Evolutionary conservation across 2,113 vertebrate genomes (phyloP), one percentile per base, ranked within the genome.

Genomic region (Engraulis encrasicolus): DNA sequence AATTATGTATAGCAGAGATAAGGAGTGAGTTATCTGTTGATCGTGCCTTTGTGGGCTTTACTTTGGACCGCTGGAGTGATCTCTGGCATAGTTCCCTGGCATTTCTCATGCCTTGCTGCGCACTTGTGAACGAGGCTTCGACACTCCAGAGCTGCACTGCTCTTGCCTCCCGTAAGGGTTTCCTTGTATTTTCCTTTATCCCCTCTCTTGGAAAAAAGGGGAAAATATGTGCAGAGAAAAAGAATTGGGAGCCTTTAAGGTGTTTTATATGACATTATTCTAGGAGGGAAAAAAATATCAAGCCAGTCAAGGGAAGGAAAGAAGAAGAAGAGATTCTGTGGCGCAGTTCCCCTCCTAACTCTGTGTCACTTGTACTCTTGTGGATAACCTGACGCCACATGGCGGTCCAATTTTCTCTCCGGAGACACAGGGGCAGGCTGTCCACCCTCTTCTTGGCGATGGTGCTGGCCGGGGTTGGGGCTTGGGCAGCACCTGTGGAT

Each of bases 381-480:
- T 11, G 6, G 58, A 9, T n/a, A 66, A 31, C 45, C 31, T 34
- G 52, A 79, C 84, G 74, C 74, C 91, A 2, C 31, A 95, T 95
- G 93, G 82, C 83, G 71, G 19, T 38, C 12, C 88, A 81, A 58
- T 78, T 91, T 38, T 85, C 31, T 0, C 17, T 84, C 14, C 91
- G 86, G 88, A 15, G 27, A 17, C 31, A 34, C 27, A 34, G 27
- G 27, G 11, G 66, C 66, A 34, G 5, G 14, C 31, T 74, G 66
- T 74, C 27, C 11, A 34, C 27, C 5, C 14, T 74, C 12, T 74
- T 74, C 27, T 5, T 74, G 66, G 40, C 9, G 40, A 4, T 31
- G 5, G 18, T 14, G 4, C 66, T 74, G 31, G 14, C 66, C 34
- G 66, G 1, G 66, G 66, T 34, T 27, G 31, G 12, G 27, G 66